A percentile compares a stretch with the other conserved stretches of the same genome.
These are phyloP conservation scores for Galerucella calmariensis DNA, from an alignment of 2,888 invertebrate genomes.

Conservation along the genomic window DNA sequence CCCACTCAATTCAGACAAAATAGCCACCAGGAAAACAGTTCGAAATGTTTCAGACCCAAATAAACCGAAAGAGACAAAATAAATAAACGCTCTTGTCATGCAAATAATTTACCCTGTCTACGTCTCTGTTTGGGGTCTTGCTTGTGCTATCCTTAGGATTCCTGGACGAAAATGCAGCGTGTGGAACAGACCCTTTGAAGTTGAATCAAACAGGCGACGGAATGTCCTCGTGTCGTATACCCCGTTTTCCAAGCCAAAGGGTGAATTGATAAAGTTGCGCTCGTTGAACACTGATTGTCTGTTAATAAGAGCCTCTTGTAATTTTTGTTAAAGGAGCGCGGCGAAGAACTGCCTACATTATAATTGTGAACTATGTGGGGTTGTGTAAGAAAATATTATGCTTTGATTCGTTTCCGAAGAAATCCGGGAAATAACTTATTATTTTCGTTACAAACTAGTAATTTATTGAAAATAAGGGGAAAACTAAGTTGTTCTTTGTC, in stretches of 20 bases:
- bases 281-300: slow-evolving; percentile 27
- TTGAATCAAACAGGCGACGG: slow-evolving; percentile 26
- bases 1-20: no score
- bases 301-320: slow-evolving; percentile 22
- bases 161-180: slow-evolving; percentile 29
- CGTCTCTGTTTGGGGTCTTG: slow-evolving; percentile 13
- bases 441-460: neutral
- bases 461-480: no score
- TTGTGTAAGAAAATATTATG: neutral
- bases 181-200: slow-evolving; percentile 28
- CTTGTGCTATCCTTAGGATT: slow-evolving; percentile 27
- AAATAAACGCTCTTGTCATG: neutral
- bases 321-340: slow-evolving; percentile 12
- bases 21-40: no score
- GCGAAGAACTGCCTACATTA: neutral
- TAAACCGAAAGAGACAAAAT: no score
- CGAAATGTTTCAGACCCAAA: no score
- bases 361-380: neutral
- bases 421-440: neutral
- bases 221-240: slow-evolving; percentile 13
- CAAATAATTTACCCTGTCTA: neutral
- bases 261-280: slow-evolving; percentile 32
- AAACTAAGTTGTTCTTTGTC: no score
- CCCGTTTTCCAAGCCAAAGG: slow-evolving; percentile 21
- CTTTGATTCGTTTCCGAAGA: neutral